phyloP scores from a whole-genome alignment of 37 sponge, comb jelly and placozoan genomes.

The Axinella damicornis region DNA sequence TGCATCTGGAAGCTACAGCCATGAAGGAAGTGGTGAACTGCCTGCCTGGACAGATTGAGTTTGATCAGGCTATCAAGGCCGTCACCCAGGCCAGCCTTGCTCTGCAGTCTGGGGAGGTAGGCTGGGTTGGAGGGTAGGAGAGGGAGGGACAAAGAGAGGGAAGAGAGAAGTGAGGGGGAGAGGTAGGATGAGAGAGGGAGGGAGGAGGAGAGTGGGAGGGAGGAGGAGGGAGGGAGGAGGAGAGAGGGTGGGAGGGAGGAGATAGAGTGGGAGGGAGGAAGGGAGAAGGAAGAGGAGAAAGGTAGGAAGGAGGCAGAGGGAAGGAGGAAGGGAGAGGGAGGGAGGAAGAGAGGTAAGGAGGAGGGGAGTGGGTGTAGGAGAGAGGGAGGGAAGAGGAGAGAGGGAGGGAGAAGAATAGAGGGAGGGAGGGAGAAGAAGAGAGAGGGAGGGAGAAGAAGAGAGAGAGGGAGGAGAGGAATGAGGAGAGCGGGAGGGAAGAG shows the following conservation, averaged over 20 bases:
- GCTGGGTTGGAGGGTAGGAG: background rate
- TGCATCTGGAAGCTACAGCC: constrained; percentile 71
- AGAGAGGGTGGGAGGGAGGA: too few relatives aligned
- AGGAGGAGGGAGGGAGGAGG: constrained; percentile 21
- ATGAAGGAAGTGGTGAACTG: too few relatives aligned
- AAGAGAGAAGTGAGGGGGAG: too few relatives aligned
- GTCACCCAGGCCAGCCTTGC: constrained; percentile 94
- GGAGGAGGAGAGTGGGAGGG: constrained; percentile 35
- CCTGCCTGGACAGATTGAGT: too few relatives aligned
- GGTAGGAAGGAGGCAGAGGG: constrained; percentile 18
- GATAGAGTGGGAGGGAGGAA: constrained; percentile 1
- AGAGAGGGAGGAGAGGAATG: background rate
- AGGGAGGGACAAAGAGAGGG: too few relatives aligned
- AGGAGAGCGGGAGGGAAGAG: background rate
- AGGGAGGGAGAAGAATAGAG: background rate
- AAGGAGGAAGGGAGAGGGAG: constrained; percentile 4
- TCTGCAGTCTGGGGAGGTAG: too few relatives aligned
- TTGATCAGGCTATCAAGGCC: constrained; percentile 94
- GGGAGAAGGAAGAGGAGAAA: constrained; percentile 7
- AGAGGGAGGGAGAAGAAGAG: constrained; percentile 2
- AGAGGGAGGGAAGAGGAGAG: background rate
- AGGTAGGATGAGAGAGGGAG: constrained; percentile 35
- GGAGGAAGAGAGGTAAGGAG: background rate
- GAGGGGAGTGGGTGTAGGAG: background rate
- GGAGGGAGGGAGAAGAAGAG: constrained; percentile 10